These are phyloP conservation scores for Heliothis peltigera DNA, from an alignment of 2,888 invertebrate species.

Conservation along the genomic window DNA sequence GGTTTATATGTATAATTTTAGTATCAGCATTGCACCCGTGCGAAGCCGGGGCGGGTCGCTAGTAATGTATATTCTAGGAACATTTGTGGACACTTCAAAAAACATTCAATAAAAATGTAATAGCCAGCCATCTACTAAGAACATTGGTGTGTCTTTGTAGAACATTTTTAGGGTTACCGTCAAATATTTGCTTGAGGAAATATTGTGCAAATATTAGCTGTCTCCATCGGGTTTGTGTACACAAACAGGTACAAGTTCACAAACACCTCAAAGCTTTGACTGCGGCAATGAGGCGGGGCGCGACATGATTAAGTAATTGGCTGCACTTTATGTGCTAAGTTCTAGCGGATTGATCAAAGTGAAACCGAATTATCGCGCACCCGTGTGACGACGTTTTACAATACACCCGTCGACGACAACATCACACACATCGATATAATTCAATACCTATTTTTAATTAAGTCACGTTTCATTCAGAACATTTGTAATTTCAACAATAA, in stretches of 20 bases:
- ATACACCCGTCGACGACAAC: slow-evolving; percentile 19
- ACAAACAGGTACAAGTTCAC: slow-evolving; percentile 23
- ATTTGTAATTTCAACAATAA: background rate
- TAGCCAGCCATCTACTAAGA: background rate
- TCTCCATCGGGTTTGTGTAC: slow-evolving; percentile 28
- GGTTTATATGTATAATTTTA: too few relatives aligned
- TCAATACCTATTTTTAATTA: background rate
- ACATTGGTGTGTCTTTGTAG: slow-evolving; percentile 18
- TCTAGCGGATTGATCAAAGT: slow-evolving; percentile 52
- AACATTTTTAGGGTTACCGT: slow-evolving; percentile 11
- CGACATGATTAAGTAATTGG: slow-evolving; percentile 49
- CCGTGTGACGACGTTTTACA: slow-evolving; percentile 9
- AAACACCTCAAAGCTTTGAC: slow-evolving; percentile 34
- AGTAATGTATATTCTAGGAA: too few relatives aligned
- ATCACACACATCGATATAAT: background rate
- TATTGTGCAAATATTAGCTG: slow-evolving; percentile 39
- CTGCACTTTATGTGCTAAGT: slow-evolving; percentile 43
- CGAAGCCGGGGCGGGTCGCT: too few relatives aligned
- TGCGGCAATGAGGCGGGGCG: slow-evolving; percentile 24
- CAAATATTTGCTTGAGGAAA: slow-evolving; percentile 40
- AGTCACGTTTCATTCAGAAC: background rate
- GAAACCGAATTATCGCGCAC: slow-evolving; percentile 17
- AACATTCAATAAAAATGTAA: background rate
- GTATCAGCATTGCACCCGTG: too few relatives aligned
- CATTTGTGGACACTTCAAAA: background rate